These are phyloP conservation scores for Lophius americanus DNA, from an alignment of 2,797 vertebrate species.

Conservation along the genomic window DNA sequence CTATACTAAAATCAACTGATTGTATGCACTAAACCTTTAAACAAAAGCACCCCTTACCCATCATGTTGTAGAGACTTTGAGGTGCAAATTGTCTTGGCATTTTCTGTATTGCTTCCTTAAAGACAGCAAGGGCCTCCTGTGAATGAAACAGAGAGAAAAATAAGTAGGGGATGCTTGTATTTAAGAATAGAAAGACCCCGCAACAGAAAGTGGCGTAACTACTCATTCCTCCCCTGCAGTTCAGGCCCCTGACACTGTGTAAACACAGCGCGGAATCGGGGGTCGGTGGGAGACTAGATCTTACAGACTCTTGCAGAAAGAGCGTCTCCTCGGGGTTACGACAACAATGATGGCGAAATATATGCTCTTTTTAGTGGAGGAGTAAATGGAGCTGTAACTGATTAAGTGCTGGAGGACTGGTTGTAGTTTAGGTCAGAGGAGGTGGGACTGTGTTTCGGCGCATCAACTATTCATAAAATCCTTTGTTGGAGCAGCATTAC, in stretches of 20 bases:
- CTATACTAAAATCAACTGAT: slow-evolving; percentile 2
- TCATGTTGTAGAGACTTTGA: slow-evolving; percentile 99
- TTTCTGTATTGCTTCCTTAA: slow-evolving; percentile 98
- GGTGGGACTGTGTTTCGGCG: slow-evolving; percentile 32
- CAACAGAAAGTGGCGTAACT: slow-evolving; percentile 44
- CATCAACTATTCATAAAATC: slow-evolving; percentile 52
- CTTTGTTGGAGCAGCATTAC: slow-evolving; percentile 56
- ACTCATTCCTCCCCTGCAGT: slow-evolving; percentile 57
- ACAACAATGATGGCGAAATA: neutral
- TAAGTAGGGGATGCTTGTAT: slow-evolving; percentile 57
- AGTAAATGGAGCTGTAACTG: slow-evolving; percentile 39
- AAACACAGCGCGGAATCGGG: slow-evolving; percentile 73
- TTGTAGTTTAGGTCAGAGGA: slow-evolving; percentile 54
- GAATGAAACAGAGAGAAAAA: slow-evolving; percentile 48
- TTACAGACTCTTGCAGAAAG: slow-evolving; percentile 59
- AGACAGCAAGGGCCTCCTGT: slow-evolving; percentile 94
- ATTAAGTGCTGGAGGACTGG: slow-evolving; percentile 53
- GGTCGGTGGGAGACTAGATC: slow-evolving; percentile 63
- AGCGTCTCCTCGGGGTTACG: slow-evolving; percentile 67
- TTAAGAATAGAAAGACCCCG: slow-evolving; percentile 39
- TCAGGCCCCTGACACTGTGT: slow-evolving; percentile 54
- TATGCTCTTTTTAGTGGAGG: too few species aligned
- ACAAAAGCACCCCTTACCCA: slow-evolving; percentile 88
- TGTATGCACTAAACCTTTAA: slow-evolving; percentile 10
- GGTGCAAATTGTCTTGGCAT: slow-evolving; percentile 99